Base-by-base conservation (phyloP, 2,888 invertebrate species). In the Protodeltote pygarga region DNA sequence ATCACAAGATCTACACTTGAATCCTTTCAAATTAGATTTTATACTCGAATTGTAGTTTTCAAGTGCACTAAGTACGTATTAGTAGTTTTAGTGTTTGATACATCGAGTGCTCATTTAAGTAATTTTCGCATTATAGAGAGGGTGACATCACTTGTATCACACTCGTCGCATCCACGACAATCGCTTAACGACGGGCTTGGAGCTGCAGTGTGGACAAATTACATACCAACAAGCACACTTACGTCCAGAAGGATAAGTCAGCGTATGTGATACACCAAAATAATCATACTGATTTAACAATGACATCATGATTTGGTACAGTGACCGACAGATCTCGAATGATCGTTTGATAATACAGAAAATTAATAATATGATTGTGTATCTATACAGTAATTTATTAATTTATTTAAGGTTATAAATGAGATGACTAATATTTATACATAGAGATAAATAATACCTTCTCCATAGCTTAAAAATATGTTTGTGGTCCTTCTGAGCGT, bases 41-140 rank as follows among this genome's bases (percentile, higher is more conserved):
- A 15, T n/a, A n/a, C n/a, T n/a, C n/a, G n/a, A n/a, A n/a, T n/a
- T n/a, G n/a, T n/a, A n/a, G n/a, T n/a, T n/a, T n/a, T n/a, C n/a
- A n/a, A n/a, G n/a, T n/a, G n/a, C n/a, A n/a, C n/a, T n/a, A n/a
- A n/a, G n/a, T n/a, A n/a, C n/a, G n/a, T n/a, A n/a, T n/a, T n/a
- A n/a, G n/a, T n/a, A n/a, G n/a, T n/a, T n/a, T n/a, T n/a, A 5
- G 24, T 13, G 31, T 29, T 21, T 15, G 14, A 14, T 21, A 27
- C 24, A 19, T 15, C 24, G 23, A 20, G 33, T 23, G 25, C 17
- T 47, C 17, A 20, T 4, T 27, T 32, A 24, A 23, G 47, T 42
- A 28, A 65, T 63, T 60, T 44, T 35, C 29, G 55, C 14, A 60
- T 60, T 64, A 65, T 51, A 54, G 39, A 25, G 31, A 35, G 53